A percentile compares a stretch with the other conserved stretches of the same genome.
Evolutionary conservation across 1,140 invertebrate species (phyloP).

Genomic region (Zelostemma sp.): DNA sequence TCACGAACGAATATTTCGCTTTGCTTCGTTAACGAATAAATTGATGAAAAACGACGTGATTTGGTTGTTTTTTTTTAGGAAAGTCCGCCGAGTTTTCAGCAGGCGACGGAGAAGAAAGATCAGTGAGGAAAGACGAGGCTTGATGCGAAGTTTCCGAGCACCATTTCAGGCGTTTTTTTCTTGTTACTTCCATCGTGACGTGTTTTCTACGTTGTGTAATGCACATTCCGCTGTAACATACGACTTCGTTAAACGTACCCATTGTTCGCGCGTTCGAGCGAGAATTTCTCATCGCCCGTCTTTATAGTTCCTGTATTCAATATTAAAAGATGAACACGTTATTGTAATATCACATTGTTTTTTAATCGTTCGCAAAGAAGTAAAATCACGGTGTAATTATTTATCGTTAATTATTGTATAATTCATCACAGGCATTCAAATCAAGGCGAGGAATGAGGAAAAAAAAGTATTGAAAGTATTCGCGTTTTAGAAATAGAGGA

Average conservation of each 20-base stretch:
- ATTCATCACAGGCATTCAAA: conserved; percentile 5
- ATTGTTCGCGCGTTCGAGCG: conserved; percentile 12
- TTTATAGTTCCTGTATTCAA: conserved; percentile 36
- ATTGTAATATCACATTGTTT: no score
- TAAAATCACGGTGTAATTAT: conserved; percentile 33
- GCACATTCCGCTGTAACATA: conserved; percentile 27
- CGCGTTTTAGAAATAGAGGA: background rate
- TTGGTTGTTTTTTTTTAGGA: conserved; percentile 69
- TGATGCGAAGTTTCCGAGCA: background rate
- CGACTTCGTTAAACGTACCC: conserved; percentile 29
- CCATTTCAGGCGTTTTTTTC: background rate
- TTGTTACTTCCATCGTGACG: background rate
- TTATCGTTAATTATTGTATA: conserved; percentile 47
- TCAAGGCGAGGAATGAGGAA: background rate
- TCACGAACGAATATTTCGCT: no score
- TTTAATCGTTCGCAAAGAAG: no score
- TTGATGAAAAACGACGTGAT: no score
- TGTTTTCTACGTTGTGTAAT: background rate
- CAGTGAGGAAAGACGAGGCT: conserved; percentile 56
- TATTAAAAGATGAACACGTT: conserved; percentile 13
- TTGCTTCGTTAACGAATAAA: no score
- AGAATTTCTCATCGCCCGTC: conserved; percentile 23
- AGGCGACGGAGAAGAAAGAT: conserved; percentile 73
- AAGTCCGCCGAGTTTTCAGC: conserved; percentile 81
- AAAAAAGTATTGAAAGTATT: background rate